Evolutionary conservation across 2,797 vertebrate species (phyloP).

Genomic region (Trematomus bernacchii): DNA sequence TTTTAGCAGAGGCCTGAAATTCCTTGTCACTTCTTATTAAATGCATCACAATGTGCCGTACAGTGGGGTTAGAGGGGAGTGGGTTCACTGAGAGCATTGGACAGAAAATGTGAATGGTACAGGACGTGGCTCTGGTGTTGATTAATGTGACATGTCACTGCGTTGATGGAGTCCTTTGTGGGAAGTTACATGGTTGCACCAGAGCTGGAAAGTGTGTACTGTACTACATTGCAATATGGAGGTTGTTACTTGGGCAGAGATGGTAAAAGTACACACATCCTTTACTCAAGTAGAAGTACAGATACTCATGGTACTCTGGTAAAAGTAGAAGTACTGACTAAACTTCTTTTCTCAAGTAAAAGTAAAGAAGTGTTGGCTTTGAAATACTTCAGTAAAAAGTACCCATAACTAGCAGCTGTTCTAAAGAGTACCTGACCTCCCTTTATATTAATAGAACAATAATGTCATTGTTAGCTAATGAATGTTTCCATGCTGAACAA

Average conservation of each 20-base stretch:
- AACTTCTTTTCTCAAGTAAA: too few relatives aligned
- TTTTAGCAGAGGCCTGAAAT: slow-evolving; percentile 49
- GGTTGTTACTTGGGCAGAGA: neutral
- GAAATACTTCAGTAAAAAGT: too few relatives aligned
- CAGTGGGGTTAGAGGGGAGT: slow-evolving; percentile 16
- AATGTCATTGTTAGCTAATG: too few relatives aligned
- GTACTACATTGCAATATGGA: neutral
- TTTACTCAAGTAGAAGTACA: too few relatives aligned
- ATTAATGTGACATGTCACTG: neutral
- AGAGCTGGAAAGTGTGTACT: neutral
- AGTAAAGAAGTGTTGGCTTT: too few relatives aligned
- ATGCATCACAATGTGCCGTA: slow-evolving; percentile 6
- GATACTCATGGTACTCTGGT: too few relatives aligned
- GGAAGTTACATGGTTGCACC: neutral
- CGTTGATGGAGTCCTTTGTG: neutral
- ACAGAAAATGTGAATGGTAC: neutral
- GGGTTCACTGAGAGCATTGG: slow-evolving; percentile 5
- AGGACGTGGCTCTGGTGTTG: neutral
- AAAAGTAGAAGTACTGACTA: too few relatives aligned
- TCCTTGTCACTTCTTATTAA: slow-evolving; percentile 60
- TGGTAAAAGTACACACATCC: too few relatives aligned
- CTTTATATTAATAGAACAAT: too few relatives aligned
- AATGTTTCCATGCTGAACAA: too few relatives aligned
- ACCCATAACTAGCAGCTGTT: too few relatives aligned
- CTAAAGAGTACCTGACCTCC: too few relatives aligned